These are phyloP conservation scores for Euglossa dilemma DNA, from an alignment of 1,140 invertebrate genomes.

Conservation along the genomic window DNA sequence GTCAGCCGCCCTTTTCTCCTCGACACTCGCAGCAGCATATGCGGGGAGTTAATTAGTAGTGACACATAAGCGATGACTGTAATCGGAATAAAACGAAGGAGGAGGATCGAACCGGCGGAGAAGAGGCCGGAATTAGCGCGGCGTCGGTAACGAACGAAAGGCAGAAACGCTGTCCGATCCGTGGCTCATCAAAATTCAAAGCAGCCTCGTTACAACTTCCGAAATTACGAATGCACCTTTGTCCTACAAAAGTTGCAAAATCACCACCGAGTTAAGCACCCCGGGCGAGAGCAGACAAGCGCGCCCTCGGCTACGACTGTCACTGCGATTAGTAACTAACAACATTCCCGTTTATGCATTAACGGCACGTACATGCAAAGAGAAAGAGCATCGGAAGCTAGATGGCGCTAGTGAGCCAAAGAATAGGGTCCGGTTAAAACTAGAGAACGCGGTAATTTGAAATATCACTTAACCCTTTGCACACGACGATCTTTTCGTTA, in stretches of 20 bases:
- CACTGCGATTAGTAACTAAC: slow-evolving; percentile 34
- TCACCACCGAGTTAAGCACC: slow-evolving; percentile 45
- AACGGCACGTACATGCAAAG: background rate
- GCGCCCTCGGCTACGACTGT: background rate
- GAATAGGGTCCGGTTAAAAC: no score
- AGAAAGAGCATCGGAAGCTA: background rate
- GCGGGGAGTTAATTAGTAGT: slow-evolving; percentile 55
- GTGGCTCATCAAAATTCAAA: slow-evolving; percentile 59
- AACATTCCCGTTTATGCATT: slow-evolving; percentile 22
- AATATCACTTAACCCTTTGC: no score
- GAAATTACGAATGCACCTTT: slow-evolving; percentile 50
- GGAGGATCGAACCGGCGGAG: slow-evolving; percentile 6
- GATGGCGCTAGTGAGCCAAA: no score
- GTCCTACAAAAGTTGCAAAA: slow-evolving; percentile 61
- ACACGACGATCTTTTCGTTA: no score
- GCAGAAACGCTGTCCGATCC: slow-evolving; percentile 35
- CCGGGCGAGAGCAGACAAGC: no score
- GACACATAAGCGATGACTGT: slow-evolving; percentile 20
- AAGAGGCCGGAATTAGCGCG: slow-evolving; percentile 7
- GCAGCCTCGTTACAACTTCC: slow-evolving; percentile 58
- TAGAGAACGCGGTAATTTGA: no score
- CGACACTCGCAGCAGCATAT: slow-evolving; percentile 24
- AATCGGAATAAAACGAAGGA: slow-evolving; percentile 25
- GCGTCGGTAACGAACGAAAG: slow-evolving; percentile 42
- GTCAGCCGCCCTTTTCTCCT: slow-evolving; percentile 42